Percentiles rank a stretch among this genome's conserved stretches.
phyloP scores from a whole-genome alignment of 2,113 vertebrate species.

The Neogobius melanostomus region DNA sequence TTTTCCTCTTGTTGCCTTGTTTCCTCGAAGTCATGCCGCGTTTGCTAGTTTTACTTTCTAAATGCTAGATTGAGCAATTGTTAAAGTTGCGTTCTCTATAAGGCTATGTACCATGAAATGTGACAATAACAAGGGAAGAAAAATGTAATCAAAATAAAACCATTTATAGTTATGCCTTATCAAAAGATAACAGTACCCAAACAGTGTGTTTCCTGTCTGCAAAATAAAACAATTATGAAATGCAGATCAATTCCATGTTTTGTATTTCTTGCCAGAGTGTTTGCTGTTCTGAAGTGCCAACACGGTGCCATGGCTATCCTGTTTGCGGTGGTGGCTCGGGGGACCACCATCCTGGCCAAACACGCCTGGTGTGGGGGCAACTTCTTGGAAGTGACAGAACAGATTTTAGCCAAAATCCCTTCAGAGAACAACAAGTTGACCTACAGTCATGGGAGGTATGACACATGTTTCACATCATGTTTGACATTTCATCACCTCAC shows the following conservation, averaged over 20 bases:
- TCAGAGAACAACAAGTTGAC: constrained; percentile 98
- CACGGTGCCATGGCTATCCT: constrained; percentile 91
- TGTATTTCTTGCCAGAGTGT: neutral
- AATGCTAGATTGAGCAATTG: neutral
- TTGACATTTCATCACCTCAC: neutral
- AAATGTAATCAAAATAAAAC: too few species aligned
- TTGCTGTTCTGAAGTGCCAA: constrained; percentile 11
- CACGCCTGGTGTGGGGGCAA: constrained; percentile 96
- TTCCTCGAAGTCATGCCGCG: neutral
- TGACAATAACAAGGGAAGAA: too few species aligned
- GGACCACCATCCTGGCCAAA: constrained; percentile 95
- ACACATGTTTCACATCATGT: neutral
- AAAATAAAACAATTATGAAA: too few species aligned
- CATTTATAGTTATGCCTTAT: too few species aligned
- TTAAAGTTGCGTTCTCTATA: too few species aligned
- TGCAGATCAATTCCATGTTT: neutral
- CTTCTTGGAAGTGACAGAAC: constrained; percentile 97
- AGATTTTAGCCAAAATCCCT: constrained; percentile 94
- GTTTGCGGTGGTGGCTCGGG: constrained; percentile 94
- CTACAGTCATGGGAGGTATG: constrained; percentile 94
- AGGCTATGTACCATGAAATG: too few species aligned
- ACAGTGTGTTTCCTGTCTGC: too few species aligned
- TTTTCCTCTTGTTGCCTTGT: neutral
- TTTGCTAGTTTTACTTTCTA: neutral
- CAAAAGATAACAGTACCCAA: too few species aligned